Base-by-base conservation (phyloP, 2,888 invertebrate genomes). In the Chrysopilus asiliformis region DNA sequence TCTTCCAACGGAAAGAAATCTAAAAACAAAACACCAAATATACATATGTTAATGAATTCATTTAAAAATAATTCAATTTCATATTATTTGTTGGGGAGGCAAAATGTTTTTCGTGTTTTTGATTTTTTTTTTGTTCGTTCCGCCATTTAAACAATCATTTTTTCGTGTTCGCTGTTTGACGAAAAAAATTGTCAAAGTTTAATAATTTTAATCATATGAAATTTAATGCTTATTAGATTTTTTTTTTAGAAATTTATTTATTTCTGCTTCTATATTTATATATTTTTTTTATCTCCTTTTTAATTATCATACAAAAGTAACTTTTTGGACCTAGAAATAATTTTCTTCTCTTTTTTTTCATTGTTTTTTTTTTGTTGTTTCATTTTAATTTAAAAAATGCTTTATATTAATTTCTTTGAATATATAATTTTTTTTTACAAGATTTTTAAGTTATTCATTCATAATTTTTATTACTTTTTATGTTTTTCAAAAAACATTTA, bases 61-160 rank as follows among this genome's bases (percentile, higher is more conserved):
- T 15, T 36, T 36, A 36, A 36, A 36, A 36, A 36, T 36, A 36
- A 30, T 36, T 36, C 36, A 36, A 36, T 36, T 36, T 36, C 36
- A 29, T n/a, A 10, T 29, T 15, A 14, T 28, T 28, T 4, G 9
- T 28, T 8, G 9, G 14, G 14, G 7, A 16, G 9, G 6, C 4
- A 13, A 10, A 15, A 15, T 4, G 14, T 28, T 13, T 28, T 28
- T 28, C 9, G 14, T 28, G 14, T 28, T 10, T 13, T 28, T 28
- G n/a, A n/a, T n/a, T 14, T 31, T 20, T 18, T 34, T 27, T 10
- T 10, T 18, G 14, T 15, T 19, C 35, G 10, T 10, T 35, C 29
- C 35, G 35, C 35, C 35, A 9, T 29, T 18, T 29, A 26, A 12
- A 10, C 14, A 10, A 26, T 22, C 9, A 7, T 9, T 10, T 9